Percentiles rank a stretch among this genome's conserved stretches.
These are phyloP conservation scores for Metaphire vulgaris DNA, from an alignment of 1,140 invertebrate genomes.

Conservation along the genomic window DNA sequence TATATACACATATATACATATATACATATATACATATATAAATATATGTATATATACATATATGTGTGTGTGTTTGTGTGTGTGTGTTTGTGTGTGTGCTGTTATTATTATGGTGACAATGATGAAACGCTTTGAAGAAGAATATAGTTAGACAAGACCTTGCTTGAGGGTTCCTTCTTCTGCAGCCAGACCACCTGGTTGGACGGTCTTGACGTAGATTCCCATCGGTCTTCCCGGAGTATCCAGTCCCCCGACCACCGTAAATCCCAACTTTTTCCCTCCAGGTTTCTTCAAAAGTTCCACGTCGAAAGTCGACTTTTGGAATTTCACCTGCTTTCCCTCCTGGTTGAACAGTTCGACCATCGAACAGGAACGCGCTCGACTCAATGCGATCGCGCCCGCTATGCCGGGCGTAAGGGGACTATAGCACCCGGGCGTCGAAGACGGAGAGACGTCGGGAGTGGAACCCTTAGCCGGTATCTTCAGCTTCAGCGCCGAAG, in stretches of 20 bases:
- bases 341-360: neutral
- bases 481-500: neutral
- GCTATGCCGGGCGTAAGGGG: neutral
- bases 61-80: too few species aligned
- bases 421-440: neutral
- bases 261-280: constrained; percentile 80
- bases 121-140: too few species aligned
- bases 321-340: neutral
- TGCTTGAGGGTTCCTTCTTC: constrained; percentile 73
- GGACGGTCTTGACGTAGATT: constrained; percentile 84
- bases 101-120: too few species aligned
- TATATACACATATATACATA: too few species aligned
- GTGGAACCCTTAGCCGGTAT: too few species aligned
- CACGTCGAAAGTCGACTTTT: neutral
- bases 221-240: constrained; percentile 81
- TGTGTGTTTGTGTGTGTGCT: too few species aligned
- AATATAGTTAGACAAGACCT: too few species aligned
- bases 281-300: constrained; percentile 63
- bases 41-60: too few species aligned
- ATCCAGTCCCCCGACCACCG: constrained; percentile 81
- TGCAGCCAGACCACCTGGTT: constrained; percentile 77
- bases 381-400: neutral
- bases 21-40: too few species aligned
- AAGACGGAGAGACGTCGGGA: neutral
- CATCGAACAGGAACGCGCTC: neutral